These are phyloP conservation scores for Leptopilina clavipes DNA, from an alignment of 1,140 invertebrate genomes.

Conservation along the genomic window DNA sequence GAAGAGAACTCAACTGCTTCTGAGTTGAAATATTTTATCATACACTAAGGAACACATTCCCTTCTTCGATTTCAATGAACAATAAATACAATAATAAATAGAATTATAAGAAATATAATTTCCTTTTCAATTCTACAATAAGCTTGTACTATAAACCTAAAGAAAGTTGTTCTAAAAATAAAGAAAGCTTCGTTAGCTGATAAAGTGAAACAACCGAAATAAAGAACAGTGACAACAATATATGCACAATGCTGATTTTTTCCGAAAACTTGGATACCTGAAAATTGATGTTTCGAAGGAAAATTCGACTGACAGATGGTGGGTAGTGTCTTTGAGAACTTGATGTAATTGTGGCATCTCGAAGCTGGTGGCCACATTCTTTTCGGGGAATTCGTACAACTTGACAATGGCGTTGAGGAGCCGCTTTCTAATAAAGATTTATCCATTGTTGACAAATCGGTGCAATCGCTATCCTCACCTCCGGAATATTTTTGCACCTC, in stretches of 20 bases:
- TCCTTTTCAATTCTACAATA: background rate
- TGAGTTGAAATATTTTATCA: too few relatives aligned
- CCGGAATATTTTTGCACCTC: slow-evolving; percentile 63
- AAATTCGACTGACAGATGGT: slow-evolving; percentile 68
- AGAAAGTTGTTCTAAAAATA: background rate
- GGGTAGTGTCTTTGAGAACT: slow-evolving; percentile 70
- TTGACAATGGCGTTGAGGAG: slow-evolving; percentile 80
- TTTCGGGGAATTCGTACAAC: slow-evolving; percentile 80
- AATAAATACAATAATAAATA: too few relatives aligned
- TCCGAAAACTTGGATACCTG: slow-evolving; percentile 60
- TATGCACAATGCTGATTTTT: slow-evolving; percentile 21
- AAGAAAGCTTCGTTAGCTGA: background rate
- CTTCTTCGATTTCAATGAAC: too few relatives aligned
- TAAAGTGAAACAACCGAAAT: slow-evolving; percentile 40
- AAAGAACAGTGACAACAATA: background rate
- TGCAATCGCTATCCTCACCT: slow-evolving; percentile 69
- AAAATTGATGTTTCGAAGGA: slow-evolving; percentile 67
- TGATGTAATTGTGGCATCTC: slow-evolving; percentile 68
- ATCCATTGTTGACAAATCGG: slow-evolving; percentile 69
- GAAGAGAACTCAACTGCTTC: too few relatives aligned
- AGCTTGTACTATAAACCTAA: background rate
- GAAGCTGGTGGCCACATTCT: slow-evolving; percentile 76
- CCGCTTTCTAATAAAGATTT: slow-evolving; percentile 78
- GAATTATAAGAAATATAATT: background rate
- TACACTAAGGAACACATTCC: too few relatives aligned